Percentiles rank a stretch among this genome's conserved stretches.
Evolutionary conservation across 2,113 vertebrate species (phyloP).

Genomic region (Pseudorectes ferrugineus): DNA sequence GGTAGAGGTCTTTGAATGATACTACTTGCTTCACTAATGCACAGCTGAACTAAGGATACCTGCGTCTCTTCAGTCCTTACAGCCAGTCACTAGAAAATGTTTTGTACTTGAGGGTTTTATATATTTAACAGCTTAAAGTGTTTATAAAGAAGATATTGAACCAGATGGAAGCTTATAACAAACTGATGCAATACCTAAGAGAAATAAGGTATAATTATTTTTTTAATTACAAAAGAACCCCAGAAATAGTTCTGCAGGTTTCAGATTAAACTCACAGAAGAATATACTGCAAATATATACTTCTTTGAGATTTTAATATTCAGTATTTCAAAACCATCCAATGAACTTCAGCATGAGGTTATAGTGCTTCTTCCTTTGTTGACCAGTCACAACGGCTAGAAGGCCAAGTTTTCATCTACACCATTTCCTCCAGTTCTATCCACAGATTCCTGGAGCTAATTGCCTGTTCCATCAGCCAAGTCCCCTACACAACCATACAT

Average conservation of each 20-base stretch:
- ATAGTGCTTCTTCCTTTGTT: background rate
- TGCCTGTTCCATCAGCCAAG: background rate
- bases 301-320: background rate
- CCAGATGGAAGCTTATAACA: background rate
- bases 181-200: background rate
- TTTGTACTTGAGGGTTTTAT: background rate
- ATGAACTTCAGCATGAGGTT: background rate
- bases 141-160: background rate
- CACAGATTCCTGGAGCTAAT: background rate
- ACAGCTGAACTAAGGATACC: background rate
- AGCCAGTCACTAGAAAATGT: background rate
- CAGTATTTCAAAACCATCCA: background rate
- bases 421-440: background rate
- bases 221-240: fast-evolving
- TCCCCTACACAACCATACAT: background rate
- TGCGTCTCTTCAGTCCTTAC: background rate
- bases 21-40: background rate
- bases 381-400: background rate
- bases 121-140: background rate
- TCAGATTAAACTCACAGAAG: background rate
- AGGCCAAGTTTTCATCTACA: background rate
- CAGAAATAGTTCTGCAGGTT: background rate
- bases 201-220: background rate
- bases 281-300: background rate
- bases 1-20: background rate